phyloP scores from a whole-genome alignment of 1,140 invertebrate species.

The Heliconius melpomene region DNA sequence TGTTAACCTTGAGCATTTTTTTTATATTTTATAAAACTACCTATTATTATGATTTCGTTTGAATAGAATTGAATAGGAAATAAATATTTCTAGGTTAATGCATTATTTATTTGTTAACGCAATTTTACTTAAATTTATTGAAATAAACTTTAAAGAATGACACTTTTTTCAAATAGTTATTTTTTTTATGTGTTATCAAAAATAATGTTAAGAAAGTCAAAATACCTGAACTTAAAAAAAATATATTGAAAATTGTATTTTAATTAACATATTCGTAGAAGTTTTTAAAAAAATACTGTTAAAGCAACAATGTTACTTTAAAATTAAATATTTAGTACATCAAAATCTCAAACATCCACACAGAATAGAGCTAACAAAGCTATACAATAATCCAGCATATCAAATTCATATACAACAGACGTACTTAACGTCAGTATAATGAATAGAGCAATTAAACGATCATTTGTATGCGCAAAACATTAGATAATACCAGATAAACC shows the following conservation, averaged over 20 bases:
- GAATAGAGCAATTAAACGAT: not conserved
- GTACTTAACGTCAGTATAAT: slow-evolving; percentile 4
- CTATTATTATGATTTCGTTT: slow-evolving; percentile 1
- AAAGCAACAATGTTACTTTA: no score
- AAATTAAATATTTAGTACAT: not conserved
- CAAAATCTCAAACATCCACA: not conserved
- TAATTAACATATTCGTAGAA: no score
- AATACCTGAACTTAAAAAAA: no score
- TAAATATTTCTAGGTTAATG: not conserved
- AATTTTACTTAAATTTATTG: not conserved
- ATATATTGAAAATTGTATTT: no score
- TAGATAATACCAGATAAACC: not conserved
- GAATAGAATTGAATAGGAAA: not conserved
- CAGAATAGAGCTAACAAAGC: not conserved
- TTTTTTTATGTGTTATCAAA: no score
- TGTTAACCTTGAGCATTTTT: slow-evolving; percentile 43
- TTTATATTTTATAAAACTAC: not conserved
- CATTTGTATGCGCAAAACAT: slow-evolving; percentile 1
- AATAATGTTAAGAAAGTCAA: no score
- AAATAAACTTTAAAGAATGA: not conserved
- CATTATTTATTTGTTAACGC: not conserved
- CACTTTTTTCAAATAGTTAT: not conserved
- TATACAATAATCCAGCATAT: not conserved
- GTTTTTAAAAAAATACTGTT: no score
- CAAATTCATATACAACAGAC: not conserved